A percentile compares a stretch with the other conserved stretches of the same genome.
Conservation (phyloP, 2,888 invertebrate genomes). For the Timema podura region DNA sequence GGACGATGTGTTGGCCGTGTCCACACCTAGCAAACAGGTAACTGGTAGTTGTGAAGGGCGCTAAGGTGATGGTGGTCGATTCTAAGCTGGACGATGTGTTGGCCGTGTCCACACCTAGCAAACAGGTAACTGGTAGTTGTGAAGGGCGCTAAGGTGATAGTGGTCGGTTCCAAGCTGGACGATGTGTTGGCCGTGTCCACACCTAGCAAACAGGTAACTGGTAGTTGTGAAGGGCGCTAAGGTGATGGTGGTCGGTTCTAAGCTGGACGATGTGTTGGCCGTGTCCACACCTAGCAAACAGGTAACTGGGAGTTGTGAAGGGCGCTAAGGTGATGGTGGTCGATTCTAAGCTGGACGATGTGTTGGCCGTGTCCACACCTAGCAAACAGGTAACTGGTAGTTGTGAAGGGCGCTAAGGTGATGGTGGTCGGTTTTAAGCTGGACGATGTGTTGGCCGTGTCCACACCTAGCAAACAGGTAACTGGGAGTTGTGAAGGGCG, state of each 20-base stretch:
- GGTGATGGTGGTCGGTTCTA: constrained; percentile 88
- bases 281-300: constrained; percentile 71
- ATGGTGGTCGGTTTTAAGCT: constrained; percentile 89
- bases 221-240: constrained; percentile 79
- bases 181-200: constrained; percentile 79
- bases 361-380: constrained; percentile 74
- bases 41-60: constrained; percentile 74
- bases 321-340: constrained; percentile 88
- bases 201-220: constrained; percentile 65
- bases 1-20: constrained; percentile 79
- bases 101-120: constrained; percentile 70
- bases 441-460: constrained; percentile 79
- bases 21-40: constrained; percentile 66
- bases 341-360: constrained; percentile 83
- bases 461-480: constrained; percentile 66
- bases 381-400: constrained; percentile 68
- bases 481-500: constrained; percentile 53
- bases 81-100: constrained; percentile 83
- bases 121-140: constrained; percentile 71
- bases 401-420: constrained; percentile 77
- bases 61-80: constrained; percentile 88
- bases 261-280: constrained; percentile 78
- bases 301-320: constrained; percentile 71
- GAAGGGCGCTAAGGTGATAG: constrained; percentile 83
- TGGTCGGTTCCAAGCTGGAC: constrained; percentile 83